Evolutionary conservation across 2,888 invertebrate species (phyloP).

Genomic region (Plebejus anna): DNA sequence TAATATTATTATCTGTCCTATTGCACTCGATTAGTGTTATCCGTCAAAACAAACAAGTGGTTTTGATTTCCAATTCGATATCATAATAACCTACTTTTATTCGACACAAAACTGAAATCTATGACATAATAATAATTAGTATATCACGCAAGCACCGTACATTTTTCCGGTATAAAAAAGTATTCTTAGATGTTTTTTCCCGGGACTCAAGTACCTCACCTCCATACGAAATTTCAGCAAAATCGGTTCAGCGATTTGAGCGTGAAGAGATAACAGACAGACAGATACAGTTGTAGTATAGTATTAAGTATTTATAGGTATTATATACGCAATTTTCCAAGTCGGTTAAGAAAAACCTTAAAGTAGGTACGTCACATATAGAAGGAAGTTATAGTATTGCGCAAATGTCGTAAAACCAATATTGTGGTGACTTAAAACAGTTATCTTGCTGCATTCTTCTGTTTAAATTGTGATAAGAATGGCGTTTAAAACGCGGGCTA

Average conservation of each 20-base stretch:
- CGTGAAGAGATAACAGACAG: no score
- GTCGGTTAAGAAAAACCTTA: no score
- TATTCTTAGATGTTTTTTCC: no score
- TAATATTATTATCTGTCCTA: neutral
- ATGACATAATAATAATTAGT: no score
- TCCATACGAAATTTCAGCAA: no score
- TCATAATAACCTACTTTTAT: neutral
- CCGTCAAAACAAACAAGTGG: neutral
- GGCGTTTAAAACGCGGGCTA: neutral
- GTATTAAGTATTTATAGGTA: no score
- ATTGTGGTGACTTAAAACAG: neutral
- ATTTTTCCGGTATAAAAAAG: no score
- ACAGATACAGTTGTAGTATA: no score
- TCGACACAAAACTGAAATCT: neutral
- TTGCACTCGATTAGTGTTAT: neutral
- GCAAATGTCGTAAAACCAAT: neutral
- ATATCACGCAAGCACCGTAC: no score
- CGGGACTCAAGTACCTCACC: no score
- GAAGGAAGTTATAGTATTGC: neutral
- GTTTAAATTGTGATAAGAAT: neutral
- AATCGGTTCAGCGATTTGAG: no score
- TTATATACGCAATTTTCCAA: no score
- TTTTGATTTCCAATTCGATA: neutral
- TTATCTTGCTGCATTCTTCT: conserved; percentile 1
- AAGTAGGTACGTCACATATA: neutral